A percentile compares a stretch with the other conserved stretches of the same genome.
Evolutionary conservation across 2,113 vertebrate species (phyloP).

Genomic region (Rhynchopsitta pachyrhyncha): DNA sequence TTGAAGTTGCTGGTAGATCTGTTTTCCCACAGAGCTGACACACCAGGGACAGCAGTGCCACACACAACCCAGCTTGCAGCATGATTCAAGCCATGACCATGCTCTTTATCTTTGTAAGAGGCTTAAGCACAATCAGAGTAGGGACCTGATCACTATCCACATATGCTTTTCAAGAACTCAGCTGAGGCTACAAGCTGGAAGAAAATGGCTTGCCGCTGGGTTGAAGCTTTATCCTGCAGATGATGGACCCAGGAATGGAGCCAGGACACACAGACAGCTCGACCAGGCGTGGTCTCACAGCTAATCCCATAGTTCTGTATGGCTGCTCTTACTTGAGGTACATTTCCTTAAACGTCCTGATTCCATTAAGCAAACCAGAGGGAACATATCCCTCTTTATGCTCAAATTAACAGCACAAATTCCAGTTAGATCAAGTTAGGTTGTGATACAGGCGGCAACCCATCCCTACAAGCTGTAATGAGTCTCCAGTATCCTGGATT

Average conservation of each 20-base stretch:
- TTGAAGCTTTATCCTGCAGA: neutral
- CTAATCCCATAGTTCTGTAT: neutral
- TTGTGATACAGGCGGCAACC: neutral
- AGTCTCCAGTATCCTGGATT: neutral
- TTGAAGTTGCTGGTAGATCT: neutral
- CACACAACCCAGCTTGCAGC: neutral
- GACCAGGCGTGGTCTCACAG: neutral
- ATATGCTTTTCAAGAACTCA: neutral
- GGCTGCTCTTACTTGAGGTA: neutral
- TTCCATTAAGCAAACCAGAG: neutral
- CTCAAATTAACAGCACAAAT: neutral
- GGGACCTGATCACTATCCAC: neutral
- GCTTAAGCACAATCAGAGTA: neutral
- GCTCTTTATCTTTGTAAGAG: neutral
- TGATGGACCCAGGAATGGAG: neutral
- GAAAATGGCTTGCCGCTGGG: neutral
- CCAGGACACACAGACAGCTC: neutral
- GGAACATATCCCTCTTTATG: neutral
- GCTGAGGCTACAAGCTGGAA: neutral
- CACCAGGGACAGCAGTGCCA: neutral
- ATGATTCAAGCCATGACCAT: rapidly evolving
- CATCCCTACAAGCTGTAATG: neutral
- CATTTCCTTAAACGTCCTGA: neutral
- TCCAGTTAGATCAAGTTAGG: neutral
- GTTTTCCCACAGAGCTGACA: neutral